Conservation (phyloP, 2,797 vertebrate species). For the Falco berigora region DNA sequence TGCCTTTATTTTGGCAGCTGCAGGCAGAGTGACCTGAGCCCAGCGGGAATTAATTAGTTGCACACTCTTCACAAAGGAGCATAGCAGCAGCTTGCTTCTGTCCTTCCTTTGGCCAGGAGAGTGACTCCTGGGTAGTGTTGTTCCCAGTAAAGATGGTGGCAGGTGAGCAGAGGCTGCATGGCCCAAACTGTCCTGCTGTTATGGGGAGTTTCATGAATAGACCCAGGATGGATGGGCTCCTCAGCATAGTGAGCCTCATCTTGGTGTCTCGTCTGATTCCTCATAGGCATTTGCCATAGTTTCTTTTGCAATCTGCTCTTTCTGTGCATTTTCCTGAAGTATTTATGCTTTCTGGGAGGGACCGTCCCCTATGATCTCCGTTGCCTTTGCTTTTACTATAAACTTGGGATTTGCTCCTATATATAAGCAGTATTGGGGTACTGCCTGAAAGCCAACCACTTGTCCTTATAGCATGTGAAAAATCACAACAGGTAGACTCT, state of each 20-base stretch:
- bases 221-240: background rate
- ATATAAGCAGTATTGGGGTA: background rate
- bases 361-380: background rate
- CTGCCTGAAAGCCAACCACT: background rate
- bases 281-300: background rate
- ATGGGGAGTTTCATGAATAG: background rate
- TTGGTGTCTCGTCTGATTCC: background rate
- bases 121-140: background rate
- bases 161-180: background rate
- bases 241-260: background rate
- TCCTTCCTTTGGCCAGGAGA: background rate
- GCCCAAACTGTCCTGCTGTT: background rate
- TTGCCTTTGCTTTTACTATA: background rate
- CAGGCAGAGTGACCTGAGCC: background rate
- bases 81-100: background rate
- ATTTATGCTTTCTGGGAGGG: background rate
- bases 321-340: background rate
- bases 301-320: background rate
- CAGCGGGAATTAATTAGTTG: background rate
- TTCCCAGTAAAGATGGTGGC: background rate
- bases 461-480: background rate
- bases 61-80: background rate
- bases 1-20: background rate
- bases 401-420: background rate
- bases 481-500: background rate